A percentile compares a stretch with the other conserved stretches of the same genome.
Evolutionary conservation across 2,888 invertebrate species (phyloP).

Genomic region (Nyleta sp.): DNA sequence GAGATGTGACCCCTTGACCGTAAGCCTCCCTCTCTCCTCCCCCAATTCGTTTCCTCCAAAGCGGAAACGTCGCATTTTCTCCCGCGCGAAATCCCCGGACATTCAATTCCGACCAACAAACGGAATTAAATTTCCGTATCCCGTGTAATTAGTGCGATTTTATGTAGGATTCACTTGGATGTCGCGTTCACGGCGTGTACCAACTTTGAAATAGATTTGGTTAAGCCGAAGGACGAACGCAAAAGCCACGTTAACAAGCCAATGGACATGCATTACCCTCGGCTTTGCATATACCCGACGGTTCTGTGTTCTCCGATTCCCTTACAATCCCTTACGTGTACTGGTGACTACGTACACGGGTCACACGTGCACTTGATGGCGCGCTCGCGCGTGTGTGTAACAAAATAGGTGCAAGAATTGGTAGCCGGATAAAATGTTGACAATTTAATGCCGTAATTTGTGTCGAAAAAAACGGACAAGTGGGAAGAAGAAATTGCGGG

Average conservation of each 20-base stretch:
- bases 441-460: neutral
- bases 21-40: slow-evolving; percentile 6
- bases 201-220: slow-evolving; percentile 63
- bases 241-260: slow-evolving; percentile 67
- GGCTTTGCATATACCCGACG: slow-evolving; percentile 58
- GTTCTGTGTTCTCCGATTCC: slow-evolving; percentile 65
- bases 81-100: slow-evolving; percentile 26
- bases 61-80: slow-evolving; percentile 5
- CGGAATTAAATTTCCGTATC: slow-evolving; percentile 54
- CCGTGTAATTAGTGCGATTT: slow-evolving; percentile 61
- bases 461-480: neutral
- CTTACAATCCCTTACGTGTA: slow-evolving; percentile 62
- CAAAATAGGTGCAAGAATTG: slow-evolving; percentile 36
- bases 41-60: no score
- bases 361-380: slow-evolving; percentile 52
- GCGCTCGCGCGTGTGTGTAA: slow-evolving; percentile 16
- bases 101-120: slow-evolving; percentile 47
- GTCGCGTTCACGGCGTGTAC: slow-evolving; percentile 59
- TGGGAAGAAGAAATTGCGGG: no score
- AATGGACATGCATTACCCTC: slow-evolving; percentile 65
- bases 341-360: slow-evolving; percentile 53
- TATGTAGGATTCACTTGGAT: slow-evolving; percentile 53
- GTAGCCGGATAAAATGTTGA: slow-evolving; percentile 3
- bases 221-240: slow-evolving; percentile 63
- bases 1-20: slow-evolving; percentile 19